Percentiles rank a stretch among this genome's conserved stretches.
These are phyloP conservation scores for Tenthredo mesomela DNA, from an alignment of 2,888 invertebrate species.

Conservation along the genomic window DNA sequence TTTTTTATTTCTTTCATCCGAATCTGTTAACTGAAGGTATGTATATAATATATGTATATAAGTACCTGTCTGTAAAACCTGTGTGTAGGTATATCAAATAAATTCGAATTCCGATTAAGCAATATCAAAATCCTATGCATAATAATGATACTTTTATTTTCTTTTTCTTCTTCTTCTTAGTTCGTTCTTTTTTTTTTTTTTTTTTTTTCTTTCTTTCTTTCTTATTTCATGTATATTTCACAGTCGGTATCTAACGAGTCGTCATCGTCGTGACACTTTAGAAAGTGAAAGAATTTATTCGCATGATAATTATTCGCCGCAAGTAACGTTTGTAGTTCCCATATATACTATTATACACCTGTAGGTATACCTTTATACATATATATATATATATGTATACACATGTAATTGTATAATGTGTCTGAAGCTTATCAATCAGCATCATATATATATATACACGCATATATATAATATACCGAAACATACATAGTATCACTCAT, in stretches of 20 bases:
- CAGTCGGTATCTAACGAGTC: conserved; percentile 33
- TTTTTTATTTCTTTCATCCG: background rate
- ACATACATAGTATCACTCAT: background rate
- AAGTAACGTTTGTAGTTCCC: conserved; percentile 6
- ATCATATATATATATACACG: background rate
- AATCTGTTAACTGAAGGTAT: background rate
- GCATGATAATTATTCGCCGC: conserved; percentile 35
- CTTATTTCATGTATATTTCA: background rate
- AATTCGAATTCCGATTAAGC: background rate
- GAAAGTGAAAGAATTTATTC: conserved; percentile 41
- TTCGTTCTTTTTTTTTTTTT: no score
- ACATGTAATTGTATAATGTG: background rate
- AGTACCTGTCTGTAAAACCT: background rate
- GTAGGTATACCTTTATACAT: background rate
- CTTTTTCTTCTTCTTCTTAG: no score
- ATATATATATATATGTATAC: background rate
- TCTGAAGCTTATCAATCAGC: conserved; percentile 1
- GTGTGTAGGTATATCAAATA: background rate
- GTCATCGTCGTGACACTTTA: conserved; percentile 41
- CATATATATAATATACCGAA: background rate
- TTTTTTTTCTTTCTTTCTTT: background rate
- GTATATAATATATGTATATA: no score
- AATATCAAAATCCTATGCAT: background rate
- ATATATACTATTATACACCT: no score
- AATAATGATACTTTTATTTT: background rate